These are phyloP conservation scores for Cassiopea xamachana DNA, from an alignment of 30 jellyfish, hydroid and myxozoan genomes.

Conservation along the genomic window DNA sequence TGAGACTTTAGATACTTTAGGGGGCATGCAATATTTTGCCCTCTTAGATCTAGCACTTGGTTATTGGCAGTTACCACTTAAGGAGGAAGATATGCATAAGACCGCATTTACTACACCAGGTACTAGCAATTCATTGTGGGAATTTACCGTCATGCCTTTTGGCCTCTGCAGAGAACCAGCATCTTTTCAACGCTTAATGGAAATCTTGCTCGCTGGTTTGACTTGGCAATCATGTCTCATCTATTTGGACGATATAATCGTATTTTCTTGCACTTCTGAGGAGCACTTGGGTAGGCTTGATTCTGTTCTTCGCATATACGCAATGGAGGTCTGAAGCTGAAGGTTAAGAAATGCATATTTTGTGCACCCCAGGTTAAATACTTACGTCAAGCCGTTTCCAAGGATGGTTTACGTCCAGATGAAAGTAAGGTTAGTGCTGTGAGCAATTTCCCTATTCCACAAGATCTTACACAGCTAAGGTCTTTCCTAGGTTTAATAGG, in stretches of 20 bases:
- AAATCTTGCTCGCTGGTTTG: slow-evolving; percentile 45
- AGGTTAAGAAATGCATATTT: slow-evolving; percentile 51
- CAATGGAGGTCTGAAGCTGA: slow-evolving; percentile 42
- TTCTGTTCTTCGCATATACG: slow-evolving; percentile 28
- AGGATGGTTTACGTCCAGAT: slow-evolving; percentile 51
- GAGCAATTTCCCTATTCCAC: slow-evolving; percentile 47
- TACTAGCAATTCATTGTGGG: not conserved
- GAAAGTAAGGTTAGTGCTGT: slow-evolving; percentile 33
- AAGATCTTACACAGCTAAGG: slow-evolving; percentile 51
- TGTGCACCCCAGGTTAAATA: slow-evolving; percentile 41
- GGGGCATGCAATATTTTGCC: slow-evolving; percentile 43
- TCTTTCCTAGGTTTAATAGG: slow-evolving; percentile 60
- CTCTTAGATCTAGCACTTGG: slow-evolving; percentile 67
- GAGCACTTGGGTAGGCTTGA: slow-evolving; percentile 30
- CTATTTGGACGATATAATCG: slow-evolving; percentile 57
- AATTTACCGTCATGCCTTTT: slow-evolving; percentile 43
- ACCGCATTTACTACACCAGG: slow-evolving; percentile 55
- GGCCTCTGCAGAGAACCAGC: slow-evolving; percentile 76
- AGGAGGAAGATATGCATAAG: slow-evolving; percentile 37
- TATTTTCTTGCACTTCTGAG: slow-evolving; percentile 59
- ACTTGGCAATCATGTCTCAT: slow-evolving; percentile 60
- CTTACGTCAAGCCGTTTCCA: slow-evolving; percentile 65
- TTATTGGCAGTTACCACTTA: slow-evolving; percentile 71
- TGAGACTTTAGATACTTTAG: slow-evolving; percentile 48
- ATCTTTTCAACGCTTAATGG: slow-evolving; percentile 68